Conservation (phyloP, 2,888 invertebrate genomes). For the Phragmatobia fuliginosa region DNA sequence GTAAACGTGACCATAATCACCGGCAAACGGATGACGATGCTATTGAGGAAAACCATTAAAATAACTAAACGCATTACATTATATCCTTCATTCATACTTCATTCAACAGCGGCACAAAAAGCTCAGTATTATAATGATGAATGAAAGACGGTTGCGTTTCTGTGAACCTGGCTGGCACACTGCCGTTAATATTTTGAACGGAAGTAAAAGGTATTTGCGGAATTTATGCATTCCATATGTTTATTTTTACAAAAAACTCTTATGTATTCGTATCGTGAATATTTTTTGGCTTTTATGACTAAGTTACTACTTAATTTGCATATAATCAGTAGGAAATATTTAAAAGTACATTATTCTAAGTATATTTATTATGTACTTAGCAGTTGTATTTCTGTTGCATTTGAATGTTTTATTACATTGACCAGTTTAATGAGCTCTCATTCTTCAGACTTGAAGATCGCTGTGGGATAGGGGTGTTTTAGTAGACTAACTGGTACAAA, state of each 20-base stretch:
- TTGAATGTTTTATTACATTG: background rate
- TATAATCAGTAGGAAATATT: constrained; percentile 20
- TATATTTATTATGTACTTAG: background rate
- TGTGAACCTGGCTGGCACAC: constrained; percentile 19
- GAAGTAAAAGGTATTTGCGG: constrained; percentile 28
- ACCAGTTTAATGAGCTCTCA: background rate
- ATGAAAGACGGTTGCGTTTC: constrained; percentile 6
- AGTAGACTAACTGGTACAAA: too few species aligned
- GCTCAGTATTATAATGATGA: constrained; percentile 10
- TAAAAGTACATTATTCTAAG: background rate
- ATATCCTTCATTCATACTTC: background rate
- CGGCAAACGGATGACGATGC: background rate
- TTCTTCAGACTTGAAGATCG: background rate
- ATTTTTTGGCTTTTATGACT: constrained; percentile 37
- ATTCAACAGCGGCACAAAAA: background rate
- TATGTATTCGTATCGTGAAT: constrained; percentile 31
- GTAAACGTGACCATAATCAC: background rate
- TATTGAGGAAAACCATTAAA: background rate
- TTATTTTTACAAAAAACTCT: constrained; percentile 34
- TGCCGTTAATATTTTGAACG: constrained; percentile 20
- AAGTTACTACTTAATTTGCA: constrained; percentile 33
- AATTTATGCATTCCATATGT: constrained; percentile 28
- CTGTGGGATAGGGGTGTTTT: too few species aligned
- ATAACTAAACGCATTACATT: background rate
- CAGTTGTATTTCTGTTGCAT: background rate